These are phyloP conservation scores for Terrapene triunguis DNA, from an alignment of 2,113 vertebrate genomes.

Conservation along the genomic window DNA sequence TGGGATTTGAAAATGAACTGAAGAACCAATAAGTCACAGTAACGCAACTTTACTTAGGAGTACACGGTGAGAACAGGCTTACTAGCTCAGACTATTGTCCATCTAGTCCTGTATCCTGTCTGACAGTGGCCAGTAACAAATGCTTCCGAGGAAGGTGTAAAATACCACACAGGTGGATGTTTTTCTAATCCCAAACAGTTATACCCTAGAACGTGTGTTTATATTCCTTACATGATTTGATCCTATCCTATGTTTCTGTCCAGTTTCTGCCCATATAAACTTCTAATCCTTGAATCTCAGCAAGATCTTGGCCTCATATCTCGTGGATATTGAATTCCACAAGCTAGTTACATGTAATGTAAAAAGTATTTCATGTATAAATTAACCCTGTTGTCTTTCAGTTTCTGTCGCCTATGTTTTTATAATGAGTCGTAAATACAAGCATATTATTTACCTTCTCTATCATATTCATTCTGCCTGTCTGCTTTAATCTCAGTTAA, in stretches of 20 bases:
- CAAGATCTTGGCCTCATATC: background rate
- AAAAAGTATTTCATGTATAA: background rate
- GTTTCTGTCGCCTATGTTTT: background rate
- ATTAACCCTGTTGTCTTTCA: background rate
- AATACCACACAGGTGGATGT: background rate
- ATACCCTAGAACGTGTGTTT: background rate
- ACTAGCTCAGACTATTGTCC: background rate
- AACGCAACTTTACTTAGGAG: background rate
- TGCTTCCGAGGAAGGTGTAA: background rate
- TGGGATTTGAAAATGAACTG: background rate
- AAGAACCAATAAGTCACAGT: background rate
- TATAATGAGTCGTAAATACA: background rate
- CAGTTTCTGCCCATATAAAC: background rate
- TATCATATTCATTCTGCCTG: background rate
- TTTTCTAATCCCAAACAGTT: background rate
- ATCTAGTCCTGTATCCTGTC: background rate
- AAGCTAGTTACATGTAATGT: background rate
- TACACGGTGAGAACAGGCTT: background rate
- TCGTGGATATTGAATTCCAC: background rate
- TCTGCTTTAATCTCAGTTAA: background rate
- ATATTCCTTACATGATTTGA: background rate
- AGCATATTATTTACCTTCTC: background rate
- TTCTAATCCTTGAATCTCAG: background rate
- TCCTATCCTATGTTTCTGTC: background rate
- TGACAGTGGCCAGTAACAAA: background rate